Evolutionary conservation across 1,140 invertebrate species (phyloP).

Genomic region (Microplitis demolitor): DNA sequence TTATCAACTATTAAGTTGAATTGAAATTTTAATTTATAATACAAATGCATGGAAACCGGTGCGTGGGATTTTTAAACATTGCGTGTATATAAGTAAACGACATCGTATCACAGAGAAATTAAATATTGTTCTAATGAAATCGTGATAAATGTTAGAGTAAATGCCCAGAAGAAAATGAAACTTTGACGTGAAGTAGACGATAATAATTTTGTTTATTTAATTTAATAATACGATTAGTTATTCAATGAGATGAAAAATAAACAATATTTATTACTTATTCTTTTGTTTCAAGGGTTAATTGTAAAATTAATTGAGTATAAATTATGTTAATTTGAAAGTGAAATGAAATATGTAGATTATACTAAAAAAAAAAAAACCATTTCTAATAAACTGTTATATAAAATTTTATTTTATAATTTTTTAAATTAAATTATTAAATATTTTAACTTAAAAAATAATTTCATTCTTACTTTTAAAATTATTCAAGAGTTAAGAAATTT

Average conservation of each 20-base stretch:
- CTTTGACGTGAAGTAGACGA: background rate
- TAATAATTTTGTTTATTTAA: background rate
- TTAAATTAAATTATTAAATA: too few relatives aligned
- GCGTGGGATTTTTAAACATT: conserved; percentile 36
- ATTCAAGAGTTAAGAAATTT: too few relatives aligned
- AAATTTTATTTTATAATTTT: too few relatives aligned
- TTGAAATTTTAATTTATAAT: background rate
- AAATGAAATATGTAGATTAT: background rate
- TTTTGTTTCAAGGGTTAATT: background rate
- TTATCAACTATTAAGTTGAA: background rate
- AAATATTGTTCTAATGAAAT: background rate
- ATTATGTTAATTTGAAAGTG: background rate
- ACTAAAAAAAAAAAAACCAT: background rate
- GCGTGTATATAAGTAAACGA: background rate
- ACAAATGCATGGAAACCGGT: conserved; percentile 39
- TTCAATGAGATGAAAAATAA: background rate
- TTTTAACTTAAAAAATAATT: too few relatives aligned
- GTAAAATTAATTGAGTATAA: background rate
- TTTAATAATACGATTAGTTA: background rate
- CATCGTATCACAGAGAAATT: background rate
- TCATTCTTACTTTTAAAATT: too few relatives aligned
- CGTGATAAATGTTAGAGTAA: background rate
- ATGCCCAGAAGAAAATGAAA: conserved; percentile 5
- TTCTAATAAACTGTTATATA: background rate
- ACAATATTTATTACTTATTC: background rate